Evolutionary conservation across 2,797 vertebrate genomes (phyloP).

Genomic region (Squalus acanthias): DNA sequence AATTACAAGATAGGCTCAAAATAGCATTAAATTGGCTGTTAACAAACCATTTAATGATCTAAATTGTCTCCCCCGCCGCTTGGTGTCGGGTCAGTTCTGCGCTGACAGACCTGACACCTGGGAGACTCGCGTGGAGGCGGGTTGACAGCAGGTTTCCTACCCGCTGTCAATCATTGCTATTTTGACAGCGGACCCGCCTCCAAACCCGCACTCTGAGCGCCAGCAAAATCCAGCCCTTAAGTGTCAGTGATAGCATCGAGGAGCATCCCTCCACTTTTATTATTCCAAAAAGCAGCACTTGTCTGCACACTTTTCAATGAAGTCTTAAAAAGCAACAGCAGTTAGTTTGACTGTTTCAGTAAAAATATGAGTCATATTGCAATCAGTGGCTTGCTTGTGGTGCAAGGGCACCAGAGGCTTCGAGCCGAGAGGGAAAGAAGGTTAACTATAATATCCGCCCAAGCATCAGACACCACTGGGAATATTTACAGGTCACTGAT

Average conservation of each 20-base stretch:
- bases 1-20: too few relatives aligned
- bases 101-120: too few relatives aligned
- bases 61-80: too few relatives aligned
- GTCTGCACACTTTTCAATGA: neutral
- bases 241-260: neutral
- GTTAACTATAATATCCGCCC: neutral
- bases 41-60: too few relatives aligned
- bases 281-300: neutral
- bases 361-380: neutral
- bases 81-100: too few relatives aligned
- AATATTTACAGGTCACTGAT: neutral
- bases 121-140: too few relatives aligned
- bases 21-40: too few relatives aligned
- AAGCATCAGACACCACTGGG: neutral
- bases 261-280: neutral
- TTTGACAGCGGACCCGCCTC: too few relatives aligned
- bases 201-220: too few relatives aligned
- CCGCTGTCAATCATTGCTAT: too few relatives aligned
- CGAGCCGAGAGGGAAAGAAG: neutral
- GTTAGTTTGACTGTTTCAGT: neutral
- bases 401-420: neutral
- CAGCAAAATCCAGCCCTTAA: too few relatives aligned
- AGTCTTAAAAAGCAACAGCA: neutral
- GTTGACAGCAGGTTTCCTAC: too few relatives aligned
- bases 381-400: neutral